A percentile compares a stretch with the other conserved stretches of the same genome.
Evolutionary conservation across 1,140 invertebrate species (phyloP).

Genomic region (Leptonema lineaticorne): DNA sequence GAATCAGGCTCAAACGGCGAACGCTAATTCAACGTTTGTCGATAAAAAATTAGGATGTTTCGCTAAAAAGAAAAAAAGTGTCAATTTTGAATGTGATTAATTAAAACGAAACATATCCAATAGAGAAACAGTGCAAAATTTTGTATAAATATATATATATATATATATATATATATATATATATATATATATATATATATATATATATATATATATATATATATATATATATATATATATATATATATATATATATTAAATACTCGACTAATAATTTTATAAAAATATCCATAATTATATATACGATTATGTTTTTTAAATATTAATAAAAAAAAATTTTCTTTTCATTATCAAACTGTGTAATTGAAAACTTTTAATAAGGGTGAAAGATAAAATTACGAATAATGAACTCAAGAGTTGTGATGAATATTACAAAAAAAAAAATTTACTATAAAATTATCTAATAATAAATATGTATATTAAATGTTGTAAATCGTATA

Average conservation of each 20-base stretch:
- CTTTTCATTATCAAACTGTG: too few species aligned
- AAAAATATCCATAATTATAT: too few species aligned
- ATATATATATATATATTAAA: not conserved
- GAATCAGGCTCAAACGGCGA: not conserved
- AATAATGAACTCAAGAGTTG: too few species aligned
- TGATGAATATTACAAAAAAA: too few species aligned
- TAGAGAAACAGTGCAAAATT: not conserved
- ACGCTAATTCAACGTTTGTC: too few species aligned
- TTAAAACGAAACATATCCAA: not conserved
- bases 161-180: not conserved
- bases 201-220: not conserved
- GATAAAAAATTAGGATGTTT: constrained; percentile 26
- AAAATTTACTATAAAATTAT: too few species aligned
- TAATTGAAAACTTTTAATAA: too few species aligned
- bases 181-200: not conserved
- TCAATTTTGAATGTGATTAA: constrained; percentile 32
- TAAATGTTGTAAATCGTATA: too few species aligned
- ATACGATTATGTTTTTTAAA: too few species aligned
- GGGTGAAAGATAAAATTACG: too few species aligned
- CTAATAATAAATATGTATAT: too few species aligned
- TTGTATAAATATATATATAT: not conserved
- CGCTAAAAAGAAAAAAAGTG: constrained; percentile 34
- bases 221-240: not conserved
- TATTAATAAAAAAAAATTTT: too few species aligned
- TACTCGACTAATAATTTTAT: not conserved